Evolutionary conservation across 2,797 vertebrate genomes (phyloP), one percentile per base, ranked within the genome.

Genomic region (Ambastaia sidthimunki): DNA sequence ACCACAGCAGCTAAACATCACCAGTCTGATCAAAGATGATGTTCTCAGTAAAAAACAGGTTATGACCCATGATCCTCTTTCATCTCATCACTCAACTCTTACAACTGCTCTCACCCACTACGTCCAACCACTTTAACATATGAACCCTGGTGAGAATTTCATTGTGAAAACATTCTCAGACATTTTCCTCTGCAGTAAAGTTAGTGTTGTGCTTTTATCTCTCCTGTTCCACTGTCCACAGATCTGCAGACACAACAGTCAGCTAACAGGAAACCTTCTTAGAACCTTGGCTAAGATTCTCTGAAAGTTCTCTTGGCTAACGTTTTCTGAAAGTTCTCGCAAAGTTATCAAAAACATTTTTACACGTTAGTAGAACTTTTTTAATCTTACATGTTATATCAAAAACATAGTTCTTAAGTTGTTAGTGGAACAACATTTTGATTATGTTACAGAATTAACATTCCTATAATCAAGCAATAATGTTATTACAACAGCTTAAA

Each of bases 131-230:
- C 71, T 80, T 37, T 16, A n/a, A 44, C 75, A 28, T 25, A 34
- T 21, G 21, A 54, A 31, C 1, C 4, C 48, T 18, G 69, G 47
- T 71, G 85, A 84, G 71, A 88, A 52, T 1, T 44, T 7, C 18
- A 60, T 59, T 68, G 52, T 9, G 67, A 11, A 23, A 12, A 65
- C 37, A 70, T 91, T 91, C 88, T 75, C 89, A 89, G 79, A 47
- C 18, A 55, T 5, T 54, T 37, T 71, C 3, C 28, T 7, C 18
- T 7, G 23, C 0, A 0, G 37, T 54, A 9, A 71, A 23, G 16
- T 59, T 12, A 1, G 9, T 2, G 18, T 15, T 52, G 65, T 78
- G 60, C 54, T 63, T 83, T 82, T 69, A 80, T 69, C 48, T 54
- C 0, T 0, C 10, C 6, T 25, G 0, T 76, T 28, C 15, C 11